phyloP scores from a whole-genome alignment of 2,797 vertebrate species.

The Lemur catta region DNA sequence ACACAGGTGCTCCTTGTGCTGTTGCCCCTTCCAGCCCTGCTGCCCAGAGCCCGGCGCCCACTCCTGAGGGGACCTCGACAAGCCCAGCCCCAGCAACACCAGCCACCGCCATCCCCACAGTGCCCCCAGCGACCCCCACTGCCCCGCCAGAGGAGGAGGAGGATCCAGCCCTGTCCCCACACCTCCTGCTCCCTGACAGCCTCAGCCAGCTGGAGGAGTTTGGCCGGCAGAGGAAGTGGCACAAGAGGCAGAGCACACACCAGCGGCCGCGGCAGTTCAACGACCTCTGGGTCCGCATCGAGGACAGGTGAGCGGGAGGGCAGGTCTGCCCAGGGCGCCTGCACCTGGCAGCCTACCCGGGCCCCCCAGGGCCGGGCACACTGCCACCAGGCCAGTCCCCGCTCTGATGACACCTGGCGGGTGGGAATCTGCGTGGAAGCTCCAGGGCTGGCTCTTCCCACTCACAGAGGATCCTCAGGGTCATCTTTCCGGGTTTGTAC shows the following conservation, averaged over 20 bases:
- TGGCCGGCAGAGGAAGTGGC: constrained; percentile 93
- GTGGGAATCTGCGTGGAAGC: not conserved
- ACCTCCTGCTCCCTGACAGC: constrained; percentile 95
- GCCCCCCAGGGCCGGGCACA: constrained; percentile 51
- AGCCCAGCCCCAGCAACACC: constrained; percentile 82
- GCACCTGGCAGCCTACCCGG: constrained; percentile 50
- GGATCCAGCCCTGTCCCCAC: constrained; percentile 87
- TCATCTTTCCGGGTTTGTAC: not conserved
- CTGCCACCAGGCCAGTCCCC: constrained; percentile 26
- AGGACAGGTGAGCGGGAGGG: constrained; percentile 90
- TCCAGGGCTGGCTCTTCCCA: not conserved
- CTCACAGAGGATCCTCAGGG: not conserved
- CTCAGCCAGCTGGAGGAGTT: constrained; percentile 98
- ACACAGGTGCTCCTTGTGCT: not conserved
- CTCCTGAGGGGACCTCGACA: constrained; percentile 74
- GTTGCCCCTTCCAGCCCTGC: constrained; percentile 77
- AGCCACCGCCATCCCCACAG: constrained; percentile 83
- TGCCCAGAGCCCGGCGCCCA: constrained; percentile 64
- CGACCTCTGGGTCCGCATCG: constrained; percentile 98
- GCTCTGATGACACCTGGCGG: not conserved
- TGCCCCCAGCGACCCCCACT: constrained; percentile 75
- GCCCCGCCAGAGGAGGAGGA: constrained; percentile 79
- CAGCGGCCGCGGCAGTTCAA: constrained; percentile 94
- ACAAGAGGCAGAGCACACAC: constrained; percentile 90
- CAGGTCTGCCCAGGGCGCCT: rapidly evolving